Conservation (phyloP, 1,140 invertebrate genomes). For the Acyrthosiphon pisum region DNA sequence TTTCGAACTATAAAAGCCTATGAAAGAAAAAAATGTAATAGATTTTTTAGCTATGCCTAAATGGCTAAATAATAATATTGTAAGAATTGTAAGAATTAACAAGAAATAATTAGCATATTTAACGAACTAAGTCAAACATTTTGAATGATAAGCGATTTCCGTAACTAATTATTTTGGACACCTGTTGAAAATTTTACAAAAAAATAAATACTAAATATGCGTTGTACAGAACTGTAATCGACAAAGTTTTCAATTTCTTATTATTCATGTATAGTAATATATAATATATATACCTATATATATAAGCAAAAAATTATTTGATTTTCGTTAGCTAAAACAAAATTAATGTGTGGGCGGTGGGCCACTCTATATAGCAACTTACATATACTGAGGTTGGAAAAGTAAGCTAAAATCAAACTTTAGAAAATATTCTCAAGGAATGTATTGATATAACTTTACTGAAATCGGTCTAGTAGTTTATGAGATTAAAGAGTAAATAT, state of each 20-base stretch:
- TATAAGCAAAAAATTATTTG: too few species aligned
- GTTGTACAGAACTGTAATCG: neutral
- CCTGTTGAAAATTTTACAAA: neutral
- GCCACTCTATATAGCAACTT: too few species aligned
- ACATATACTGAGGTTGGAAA: too few species aligned
- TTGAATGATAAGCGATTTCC: neutral
- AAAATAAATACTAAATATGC: neutral
- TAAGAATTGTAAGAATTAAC: slow-evolving; percentile 8
- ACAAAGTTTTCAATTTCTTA: neutral
- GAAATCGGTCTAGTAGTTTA: too few species aligned
- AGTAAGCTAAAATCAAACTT: too few species aligned
- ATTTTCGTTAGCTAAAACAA: too few species aligned
- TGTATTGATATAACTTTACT: too few species aligned
- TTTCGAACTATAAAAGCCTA: neutral
- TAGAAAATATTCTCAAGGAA: too few species aligned
- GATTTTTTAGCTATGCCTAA: neutral
- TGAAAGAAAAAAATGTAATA: neutral
- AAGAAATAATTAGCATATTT: slow-evolving; percentile 23
- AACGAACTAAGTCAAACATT: slow-evolving; percentile 15
- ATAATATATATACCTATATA: too few species aligned
- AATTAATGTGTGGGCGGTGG: too few species aligned
- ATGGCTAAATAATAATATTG: neutral
- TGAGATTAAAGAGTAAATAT: too few species aligned
- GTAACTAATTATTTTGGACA: slow-evolving; percentile 18
- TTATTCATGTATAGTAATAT: neutral